phyloP scores from a whole-genome alignment of 1,140 invertebrate species.

The Agrilus planipennis region DNA sequence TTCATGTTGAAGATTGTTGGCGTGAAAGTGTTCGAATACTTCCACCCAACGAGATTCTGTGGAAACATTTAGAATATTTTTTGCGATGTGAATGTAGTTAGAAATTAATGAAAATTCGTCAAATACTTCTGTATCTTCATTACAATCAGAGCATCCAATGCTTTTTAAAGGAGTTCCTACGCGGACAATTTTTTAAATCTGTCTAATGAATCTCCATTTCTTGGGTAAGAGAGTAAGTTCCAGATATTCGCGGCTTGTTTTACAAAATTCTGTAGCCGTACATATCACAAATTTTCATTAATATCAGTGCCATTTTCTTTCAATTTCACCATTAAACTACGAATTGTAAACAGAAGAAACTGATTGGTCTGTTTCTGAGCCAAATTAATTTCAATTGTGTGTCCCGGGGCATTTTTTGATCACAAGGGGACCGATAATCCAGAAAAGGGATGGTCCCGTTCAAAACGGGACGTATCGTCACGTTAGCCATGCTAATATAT shows the following conservation, averaged over 20 bases:
- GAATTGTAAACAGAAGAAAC: slow-evolving; percentile 19
- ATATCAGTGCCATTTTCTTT: slow-evolving; percentile 19
- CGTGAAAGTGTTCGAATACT: slow-evolving; percentile 11
- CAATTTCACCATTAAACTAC: slow-evolving; percentile 15
- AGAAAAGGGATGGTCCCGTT: too few relatives aligned
- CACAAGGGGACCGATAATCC: too few relatives aligned
- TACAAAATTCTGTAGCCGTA: slow-evolving; percentile 24
- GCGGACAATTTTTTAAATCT: slow-evolving; percentile 15
- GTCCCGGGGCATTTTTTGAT: too few relatives aligned
- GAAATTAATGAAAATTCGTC: too few relatives aligned
- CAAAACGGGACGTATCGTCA: too few relatives aligned
- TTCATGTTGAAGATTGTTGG: slow-evolving; percentile 8
- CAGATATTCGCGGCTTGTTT: slow-evolving; percentile 20
- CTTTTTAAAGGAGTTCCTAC: slow-evolving; percentile 21
- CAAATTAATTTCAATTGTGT: too few relatives aligned
- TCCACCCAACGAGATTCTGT: slow-evolving; percentile 14
- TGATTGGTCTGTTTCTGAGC: slow-evolving; percentile 9
- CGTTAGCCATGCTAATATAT: too few relatives aligned
- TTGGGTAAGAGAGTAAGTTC: slow-evolving; percentile 9
- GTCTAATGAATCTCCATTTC: slow-evolving; percentile 24
- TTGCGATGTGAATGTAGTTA: too few relatives aligned
- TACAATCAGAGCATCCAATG: slow-evolving; percentile 10
- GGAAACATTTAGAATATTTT: slow-evolving; percentile 10
- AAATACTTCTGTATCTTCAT: too few relatives aligned
- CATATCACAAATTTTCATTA: slow-evolving; percentile 24